Conservation (phyloP, 2,797 vertebrate species). For the Oreochromis grahami region DNA sequence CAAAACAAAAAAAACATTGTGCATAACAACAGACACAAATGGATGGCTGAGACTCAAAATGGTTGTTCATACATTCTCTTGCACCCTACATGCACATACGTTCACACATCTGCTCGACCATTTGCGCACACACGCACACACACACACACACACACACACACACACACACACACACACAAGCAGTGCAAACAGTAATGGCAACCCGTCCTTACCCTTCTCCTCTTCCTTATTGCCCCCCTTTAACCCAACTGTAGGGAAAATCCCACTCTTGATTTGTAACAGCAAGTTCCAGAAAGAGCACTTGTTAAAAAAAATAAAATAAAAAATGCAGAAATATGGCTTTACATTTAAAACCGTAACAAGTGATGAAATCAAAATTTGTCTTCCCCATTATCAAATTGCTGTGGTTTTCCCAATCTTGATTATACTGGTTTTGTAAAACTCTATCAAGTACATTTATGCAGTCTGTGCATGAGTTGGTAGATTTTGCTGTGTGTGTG, state of each 20-base stretch:
- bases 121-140: background rate
- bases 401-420: constrained; percentile 38
- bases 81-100: constrained; percentile 16
- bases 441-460: constrained; percentile 46
- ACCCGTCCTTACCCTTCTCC: constrained; percentile 19
- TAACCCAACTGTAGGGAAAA: constrained; percentile 41
- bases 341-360: constrained; percentile 77
- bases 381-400: constrained; percentile 13
- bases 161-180: too few relatives aligned
- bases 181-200: constrained; percentile 68
- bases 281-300: constrained; percentile 83
- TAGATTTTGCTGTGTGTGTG: constrained; percentile 32
- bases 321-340: constrained; percentile 75
- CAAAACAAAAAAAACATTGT: background rate
- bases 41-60: constrained; percentile 59
- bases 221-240: background rate
- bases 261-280: constrained; percentile 77
- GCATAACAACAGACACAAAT: constrained; percentile 47
- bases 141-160: background rate
- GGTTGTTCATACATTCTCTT: constrained; percentile 57
- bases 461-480: constrained; percentile 45
- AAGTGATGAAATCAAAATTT: constrained; percentile 57
- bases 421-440: constrained; percentile 25
- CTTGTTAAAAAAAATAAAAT: constrained; percentile 66
- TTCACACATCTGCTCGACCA: constrained; percentile 1